Evolutionary conservation across 2,113 vertebrate species (phyloP).

Genomic region (Ellobius talpinus): DNA sequence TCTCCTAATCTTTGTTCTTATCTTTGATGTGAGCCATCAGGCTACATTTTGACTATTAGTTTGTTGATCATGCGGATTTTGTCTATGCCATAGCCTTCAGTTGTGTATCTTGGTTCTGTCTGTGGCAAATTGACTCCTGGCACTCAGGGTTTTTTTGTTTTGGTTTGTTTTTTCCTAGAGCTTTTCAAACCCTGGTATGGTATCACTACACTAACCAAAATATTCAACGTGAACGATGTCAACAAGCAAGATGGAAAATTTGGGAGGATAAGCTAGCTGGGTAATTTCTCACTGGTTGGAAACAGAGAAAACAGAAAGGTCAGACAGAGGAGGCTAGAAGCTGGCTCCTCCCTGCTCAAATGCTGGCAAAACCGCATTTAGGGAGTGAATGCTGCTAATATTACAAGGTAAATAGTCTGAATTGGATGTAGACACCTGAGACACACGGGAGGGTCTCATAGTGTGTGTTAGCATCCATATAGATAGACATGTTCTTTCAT

Average conservation of each 20-base stretch:
- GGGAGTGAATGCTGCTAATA: neutral
- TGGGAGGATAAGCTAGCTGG: neutral
- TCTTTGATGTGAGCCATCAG: neutral
- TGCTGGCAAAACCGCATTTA: neutral
- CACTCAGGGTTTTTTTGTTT: neutral
- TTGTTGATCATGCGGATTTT: neutral
- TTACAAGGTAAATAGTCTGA: neutral
- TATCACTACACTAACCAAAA: neutral
- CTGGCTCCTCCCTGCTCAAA: conserved; percentile 2
- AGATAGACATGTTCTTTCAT: neutral
- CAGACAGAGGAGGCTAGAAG: neutral
- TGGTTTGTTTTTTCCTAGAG: neutral
- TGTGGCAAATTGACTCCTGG: neutral
- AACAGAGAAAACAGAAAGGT: neutral
- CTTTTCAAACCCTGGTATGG: neutral
- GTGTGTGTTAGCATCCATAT: neutral
- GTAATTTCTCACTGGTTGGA: neutral
- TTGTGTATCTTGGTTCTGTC: neutral
- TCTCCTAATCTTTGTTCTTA: neutral
- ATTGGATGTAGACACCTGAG: neutral
- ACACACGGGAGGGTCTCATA: neutral
- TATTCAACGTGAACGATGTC: neutral
- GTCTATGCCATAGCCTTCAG: neutral
- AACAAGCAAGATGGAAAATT: neutral
- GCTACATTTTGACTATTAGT: neutral